These are phyloP conservation scores for Syrmaticus mikado DNA, from an alignment of 2,113 vertebrate species.

Conservation along the genomic window DNA sequence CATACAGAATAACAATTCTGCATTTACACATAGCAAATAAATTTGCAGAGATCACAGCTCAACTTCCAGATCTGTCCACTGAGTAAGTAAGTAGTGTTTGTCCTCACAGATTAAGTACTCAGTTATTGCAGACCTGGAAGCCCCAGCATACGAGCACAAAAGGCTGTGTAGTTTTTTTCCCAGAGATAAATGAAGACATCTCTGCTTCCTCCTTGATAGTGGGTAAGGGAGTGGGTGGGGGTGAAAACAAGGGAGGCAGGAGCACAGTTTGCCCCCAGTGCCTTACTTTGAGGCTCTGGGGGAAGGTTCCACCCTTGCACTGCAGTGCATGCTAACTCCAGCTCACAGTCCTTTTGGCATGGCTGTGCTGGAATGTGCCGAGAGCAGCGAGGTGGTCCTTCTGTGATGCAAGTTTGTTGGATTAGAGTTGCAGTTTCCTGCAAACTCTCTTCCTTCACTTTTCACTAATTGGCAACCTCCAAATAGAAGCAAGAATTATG, in stretches of 20 bases:
- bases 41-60: background rate
- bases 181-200: background rate
- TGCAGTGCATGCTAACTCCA: background rate
- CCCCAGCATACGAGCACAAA: background rate
- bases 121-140: background rate
- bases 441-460: constrained; percentile 8
- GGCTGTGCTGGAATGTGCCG: background rate
- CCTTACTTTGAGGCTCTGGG: background rate
- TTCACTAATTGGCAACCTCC: constrained; percentile 33
- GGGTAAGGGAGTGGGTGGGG: rapidly evolving
- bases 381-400: background rate
- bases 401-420: background rate
- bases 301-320: rapidly evolving
- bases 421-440: background rate
- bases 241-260: background rate
- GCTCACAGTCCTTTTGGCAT: background rate
- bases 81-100: background rate
- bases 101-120: background rate
- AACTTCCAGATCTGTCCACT: background rate
- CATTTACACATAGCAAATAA: background rate
- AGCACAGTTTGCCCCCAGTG: background rate
- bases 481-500: constrained; percentile 34
- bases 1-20: background rate
- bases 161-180: background rate
- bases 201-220: background rate